phyloP scores from a whole-genome alignment of 2,113 vertebrate genomes.

The Numida meleagris region DNA sequence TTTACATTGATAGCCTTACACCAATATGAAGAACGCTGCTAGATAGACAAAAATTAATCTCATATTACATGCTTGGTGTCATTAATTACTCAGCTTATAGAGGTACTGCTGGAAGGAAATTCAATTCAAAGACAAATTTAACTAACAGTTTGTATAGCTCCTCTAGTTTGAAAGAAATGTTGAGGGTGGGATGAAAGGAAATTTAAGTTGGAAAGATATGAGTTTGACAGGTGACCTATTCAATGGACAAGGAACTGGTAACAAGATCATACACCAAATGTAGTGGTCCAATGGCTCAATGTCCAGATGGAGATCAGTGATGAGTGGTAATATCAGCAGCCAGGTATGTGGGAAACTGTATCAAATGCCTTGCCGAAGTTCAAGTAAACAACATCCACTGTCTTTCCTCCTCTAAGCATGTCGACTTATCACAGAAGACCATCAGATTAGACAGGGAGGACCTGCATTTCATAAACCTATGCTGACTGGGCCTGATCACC shows the following conservation, averaged over 20 bases:
- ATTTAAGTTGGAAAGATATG: not conserved
- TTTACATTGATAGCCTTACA: conserved; percentile 73
- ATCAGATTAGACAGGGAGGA: not conserved
- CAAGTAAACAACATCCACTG: not conserved
- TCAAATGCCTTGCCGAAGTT: not conserved
- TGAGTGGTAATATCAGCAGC: not conserved
- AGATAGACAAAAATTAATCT: conserved; percentile 75
- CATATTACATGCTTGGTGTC: conserved; percentile 54
- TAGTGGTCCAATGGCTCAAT: too few species aligned
- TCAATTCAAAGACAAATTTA: conserved; percentile 52
- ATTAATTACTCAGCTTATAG: conserved; percentile 65
- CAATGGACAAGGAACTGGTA: too few species aligned
- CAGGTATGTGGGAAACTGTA: not conserved
- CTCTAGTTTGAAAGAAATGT: not conserved
- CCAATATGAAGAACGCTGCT: conserved; percentile 68
- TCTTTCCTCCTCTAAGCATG: not conserved
- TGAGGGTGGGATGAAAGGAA: not conserved
- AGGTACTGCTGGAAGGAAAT: conserved; percentile 44
- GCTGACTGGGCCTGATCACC: not conserved
- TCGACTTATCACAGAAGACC: not conserved
- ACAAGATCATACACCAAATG: too few species aligned
- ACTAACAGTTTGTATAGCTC: conserved; percentile 1
- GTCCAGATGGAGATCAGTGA: too few species aligned
- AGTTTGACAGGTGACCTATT: too few species aligned
- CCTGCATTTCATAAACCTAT: not conserved